A percentile compares a stretch with the other conserved stretches of the same genome.
Evolutionary conservation across 64 coral and sea anemone genomes (phyloP).

Genomic region (Pocillopora damicornis): DNA sequence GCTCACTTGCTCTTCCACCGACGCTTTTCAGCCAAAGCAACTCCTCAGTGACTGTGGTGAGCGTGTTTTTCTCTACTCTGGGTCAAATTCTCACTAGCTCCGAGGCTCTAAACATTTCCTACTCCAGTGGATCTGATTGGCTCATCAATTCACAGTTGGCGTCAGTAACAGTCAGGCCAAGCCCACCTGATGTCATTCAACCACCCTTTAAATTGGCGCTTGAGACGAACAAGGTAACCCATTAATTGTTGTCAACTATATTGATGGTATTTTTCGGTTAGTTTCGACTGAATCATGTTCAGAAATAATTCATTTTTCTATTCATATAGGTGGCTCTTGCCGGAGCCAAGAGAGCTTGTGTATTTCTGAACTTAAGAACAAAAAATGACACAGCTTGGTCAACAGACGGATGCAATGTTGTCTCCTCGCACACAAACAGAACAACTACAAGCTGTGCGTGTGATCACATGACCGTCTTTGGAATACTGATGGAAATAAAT

Average conservation of each 20-base stretch:
- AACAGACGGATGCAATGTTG: slow-evolving; percentile 58
- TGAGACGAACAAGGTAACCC: slow-evolving; percentile 1
- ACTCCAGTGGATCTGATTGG: not conserved
- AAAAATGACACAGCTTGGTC: not conserved
- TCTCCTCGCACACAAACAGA: slow-evolving; percentile 26
- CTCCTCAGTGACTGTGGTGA: not conserved
- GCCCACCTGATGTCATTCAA: not conserved
- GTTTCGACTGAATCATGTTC: not conserved
- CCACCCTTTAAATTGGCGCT: slow-evolving; percentile 9
- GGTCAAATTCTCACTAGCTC: not conserved
- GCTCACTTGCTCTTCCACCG: not conserved
- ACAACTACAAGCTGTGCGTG: slow-evolving; percentile 67
- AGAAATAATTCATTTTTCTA: not conserved
- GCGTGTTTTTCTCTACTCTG: not conserved
- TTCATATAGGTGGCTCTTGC: not conserved
- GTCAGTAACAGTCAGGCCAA: not conserved
- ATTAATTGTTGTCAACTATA: not conserved
- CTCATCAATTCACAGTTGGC: not conserved
- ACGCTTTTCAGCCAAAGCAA: not conserved
- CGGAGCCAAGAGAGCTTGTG: not conserved
- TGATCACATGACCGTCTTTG: slow-evolving; percentile 79
- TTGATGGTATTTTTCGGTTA: too few relatives aligned
- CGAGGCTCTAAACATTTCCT: not conserved
- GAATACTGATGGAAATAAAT: slow-evolving; percentile 45
- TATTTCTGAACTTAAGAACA: slow-evolving; percentile 22